Evolutionary conservation across 2,888 invertebrate genomes (phyloP), one percentile per base, ranked within the genome.

Genomic region (Ashinkailepas kermadecensis): DNA sequence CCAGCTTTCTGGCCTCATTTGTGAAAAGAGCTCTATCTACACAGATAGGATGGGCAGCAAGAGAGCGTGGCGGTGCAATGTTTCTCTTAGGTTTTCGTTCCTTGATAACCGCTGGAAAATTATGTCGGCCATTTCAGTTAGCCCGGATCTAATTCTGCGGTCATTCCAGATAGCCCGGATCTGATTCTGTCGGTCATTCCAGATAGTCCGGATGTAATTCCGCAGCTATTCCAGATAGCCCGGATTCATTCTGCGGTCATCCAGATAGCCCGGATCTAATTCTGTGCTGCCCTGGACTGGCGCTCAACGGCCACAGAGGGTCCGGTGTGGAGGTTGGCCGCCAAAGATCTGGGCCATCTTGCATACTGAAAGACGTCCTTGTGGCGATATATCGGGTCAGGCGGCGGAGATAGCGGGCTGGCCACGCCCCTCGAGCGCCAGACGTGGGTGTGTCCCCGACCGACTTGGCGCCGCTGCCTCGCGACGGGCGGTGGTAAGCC

Each of bases 331-430:
- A 11, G 54, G 54, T 21, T 23, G 18, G 39, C 15, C 11, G 21
- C 56, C 39, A 56, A 6, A 21, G 18, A 74, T 74, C 74, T 74
- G 74, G 74, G 74, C 74, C 74, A 74, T 74, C 74, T 74, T 74
- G 74, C 74, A 74, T 74, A 74, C 56, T 56, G 56, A 74, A 56
- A 8, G 54, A 21, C 21, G 74, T 74, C 74, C 74, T 74, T 74
- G 74, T 21, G 56, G 54, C 11, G 56, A 56, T 56, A 15, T 70
- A 39, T 70, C 70, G 70, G 70, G 70, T 39, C 70, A 56, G 74
- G 15, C 21, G 18, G 21, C 74, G 74, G 67, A 12, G 70, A 1
- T 70, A 67, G 70, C 25, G 70, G 25, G 23, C 70, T 13, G 23
- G 65, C 18, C 23, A 11, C 65, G 65, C 65, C 9, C n/a, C 64